Evolutionary conservation across 2,113 vertebrate genomes (phyloP), one percentile per base, ranked within the genome.

Genomic region (Ibidorhyncha struthersii): DNA sequence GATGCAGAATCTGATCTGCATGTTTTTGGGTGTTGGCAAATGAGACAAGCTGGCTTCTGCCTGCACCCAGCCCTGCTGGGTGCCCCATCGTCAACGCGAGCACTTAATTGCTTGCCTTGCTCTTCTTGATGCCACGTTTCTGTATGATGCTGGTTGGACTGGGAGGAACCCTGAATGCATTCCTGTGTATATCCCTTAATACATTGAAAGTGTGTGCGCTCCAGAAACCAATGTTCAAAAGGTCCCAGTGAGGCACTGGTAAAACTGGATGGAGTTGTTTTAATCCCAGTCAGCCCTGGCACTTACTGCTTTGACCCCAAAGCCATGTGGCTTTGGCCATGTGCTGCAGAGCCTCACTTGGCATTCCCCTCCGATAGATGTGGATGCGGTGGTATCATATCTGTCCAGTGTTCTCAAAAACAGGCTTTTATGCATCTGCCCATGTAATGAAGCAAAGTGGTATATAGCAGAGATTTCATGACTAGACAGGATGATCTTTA

Each of bases 401-500:
- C 50, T 76, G 32, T 32, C 73, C 61, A 16, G 30, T 49, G 9
- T 5, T n/a, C 74, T 73, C 58, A 50, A 71, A 56, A 32, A 1
- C 45, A 72, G 67, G 40, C 19, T 83, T 55, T 36, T 73, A 16
- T 69, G 53, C 43, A 25, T 83, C 53, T 66, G 4, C n/a, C 52
- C 0, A 0, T 52, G 71, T 86, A 81, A 81, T 49, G 79, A 94
- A 25, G 84, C 29, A 0, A 72, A 85, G 27, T 80, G 58, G 34
- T 82, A 29, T 25, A 11, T 2, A 81, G 67, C 90, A 66, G 49
- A 82, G 84, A 8, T 36, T 87, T 87, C 11, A 25, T 55, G 61
- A 36, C 41, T 93, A 86, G 94, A 70, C 80, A 83, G 72, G 67
- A 34, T 88, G 85, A 90, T 92, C 67, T 73, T 82, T 90, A 87